Conservation (phyloP, 1,140 invertebrate species). For the Caenorhabditis tropicalis region DNA sequence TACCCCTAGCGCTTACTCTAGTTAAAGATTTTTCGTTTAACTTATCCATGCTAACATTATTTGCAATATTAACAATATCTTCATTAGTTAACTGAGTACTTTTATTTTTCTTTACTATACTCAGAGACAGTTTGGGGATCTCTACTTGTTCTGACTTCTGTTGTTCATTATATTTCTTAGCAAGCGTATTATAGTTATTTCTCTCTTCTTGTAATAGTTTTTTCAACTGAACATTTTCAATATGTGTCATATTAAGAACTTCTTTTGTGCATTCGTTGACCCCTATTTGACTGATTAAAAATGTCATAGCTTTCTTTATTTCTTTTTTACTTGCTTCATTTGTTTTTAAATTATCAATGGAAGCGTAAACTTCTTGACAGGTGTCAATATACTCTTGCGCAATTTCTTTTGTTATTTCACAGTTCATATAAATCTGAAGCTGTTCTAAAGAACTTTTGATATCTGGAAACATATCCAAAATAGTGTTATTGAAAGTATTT, state of each 20-base stretch:
- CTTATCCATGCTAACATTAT: background rate
- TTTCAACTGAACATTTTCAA: background rate
- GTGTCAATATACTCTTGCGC: background rate
- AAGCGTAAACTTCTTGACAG: background rate
- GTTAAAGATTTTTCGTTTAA: background rate
- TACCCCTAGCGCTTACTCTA: background rate
- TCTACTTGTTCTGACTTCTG: background rate
- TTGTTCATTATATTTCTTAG: background rate
- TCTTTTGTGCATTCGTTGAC: background rate
- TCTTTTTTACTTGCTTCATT: background rate
- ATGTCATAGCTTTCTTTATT: background rate
- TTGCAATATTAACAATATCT: background rate
- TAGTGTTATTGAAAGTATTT: background rate
- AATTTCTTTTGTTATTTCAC: background rate
- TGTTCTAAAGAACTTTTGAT: background rate
- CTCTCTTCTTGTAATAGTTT: background rate
- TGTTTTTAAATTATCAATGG: background rate
- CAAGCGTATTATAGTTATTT: background rate
- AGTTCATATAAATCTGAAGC: background rate
- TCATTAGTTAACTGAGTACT: background rate
- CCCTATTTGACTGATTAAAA: background rate
- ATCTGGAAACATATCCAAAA: background rate
- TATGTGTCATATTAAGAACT: background rate
- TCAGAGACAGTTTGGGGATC: background rate
- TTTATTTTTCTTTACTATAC: background rate